Conservation (phyloP, 2,888 invertebrate species). For the Hirtodrosophila duncani region DNA sequence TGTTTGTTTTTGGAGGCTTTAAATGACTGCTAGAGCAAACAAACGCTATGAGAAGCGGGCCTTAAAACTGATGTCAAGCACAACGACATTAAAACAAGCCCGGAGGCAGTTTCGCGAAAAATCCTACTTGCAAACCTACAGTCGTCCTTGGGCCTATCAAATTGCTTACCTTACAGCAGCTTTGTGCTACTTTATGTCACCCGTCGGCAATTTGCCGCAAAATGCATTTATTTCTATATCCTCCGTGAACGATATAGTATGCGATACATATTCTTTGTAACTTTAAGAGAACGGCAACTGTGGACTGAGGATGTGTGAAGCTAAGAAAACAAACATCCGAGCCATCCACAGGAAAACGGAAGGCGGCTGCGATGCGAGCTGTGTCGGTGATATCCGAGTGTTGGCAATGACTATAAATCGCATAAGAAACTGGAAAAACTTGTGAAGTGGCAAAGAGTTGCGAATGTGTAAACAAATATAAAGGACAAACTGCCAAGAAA, state of each 20-base stretch:
- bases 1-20: no score
- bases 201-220: conserved; percentile 33
- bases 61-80: no score
- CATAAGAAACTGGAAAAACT: conserved; percentile 42
- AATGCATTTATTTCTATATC: conserved; percentile 38
- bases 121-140: no score
- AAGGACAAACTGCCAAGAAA: conserved; percentile 20
- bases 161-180: conserved; percentile 26
- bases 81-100: no score
- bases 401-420: conserved; percentile 54
- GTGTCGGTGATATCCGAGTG: conserved; percentile 23
- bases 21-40: no score
- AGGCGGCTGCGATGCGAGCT: conserved; percentile 30
- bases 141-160: conserved; percentile 13
- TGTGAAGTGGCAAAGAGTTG: conserved; percentile 48
- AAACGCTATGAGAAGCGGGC: no score
- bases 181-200: conserved; percentile 18
- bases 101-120: no score
- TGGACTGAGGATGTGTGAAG: conserved; percentile 10
- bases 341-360: conserved; percentile 53
- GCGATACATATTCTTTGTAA: conserved; percentile 21
- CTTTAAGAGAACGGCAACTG: conserved; percentile 14
- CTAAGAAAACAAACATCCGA: conserved; percentile 46
- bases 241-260: conserved; percentile 19
- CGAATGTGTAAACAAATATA: conserved; percentile 44